Percentiles rank a stretch among this genome's conserved stretches.
Conservation (phyloP, 2,888 invertebrate genomes). For the Chloroclystis v-ata region DNA sequence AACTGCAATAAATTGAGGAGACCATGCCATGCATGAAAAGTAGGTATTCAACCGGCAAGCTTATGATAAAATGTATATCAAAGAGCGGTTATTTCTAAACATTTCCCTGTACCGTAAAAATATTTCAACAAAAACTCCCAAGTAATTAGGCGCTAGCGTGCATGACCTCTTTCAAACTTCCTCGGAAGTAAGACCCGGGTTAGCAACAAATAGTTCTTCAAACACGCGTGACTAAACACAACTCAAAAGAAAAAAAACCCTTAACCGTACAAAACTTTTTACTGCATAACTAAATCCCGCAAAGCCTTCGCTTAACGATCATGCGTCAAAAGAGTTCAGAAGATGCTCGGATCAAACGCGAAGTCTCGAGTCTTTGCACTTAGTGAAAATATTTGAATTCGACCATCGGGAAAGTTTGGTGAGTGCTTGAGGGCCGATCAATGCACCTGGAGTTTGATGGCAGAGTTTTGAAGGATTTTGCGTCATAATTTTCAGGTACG, state of each 20-base stretch:
- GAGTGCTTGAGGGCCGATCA: conserved; percentile 40
- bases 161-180: conserved; percentile 7
- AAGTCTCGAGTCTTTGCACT: conserved; percentile 45
- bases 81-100: no score
- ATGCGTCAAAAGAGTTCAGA: conserved; percentile 37
- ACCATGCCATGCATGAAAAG: no score
- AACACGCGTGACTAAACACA: conserved; percentile 8
- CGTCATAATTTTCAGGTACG: conserved; percentile 43
- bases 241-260: conserved; percentile 4
- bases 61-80: no score
- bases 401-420: conserved; percentile 48
- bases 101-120: not conserved
- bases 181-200: not conserved
- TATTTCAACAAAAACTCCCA: conserved; percentile 1
- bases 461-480: conserved; percentile 42
- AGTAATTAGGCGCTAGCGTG: conserved; percentile 2
- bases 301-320: conserved; percentile 33
- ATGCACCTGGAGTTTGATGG: conserved; percentile 40
- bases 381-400: conserved; percentile 64
- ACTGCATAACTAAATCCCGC: conserved; percentile 18
- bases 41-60: no score
- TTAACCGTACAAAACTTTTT: conserved; percentile 21
- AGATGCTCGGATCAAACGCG: conserved; percentile 47
- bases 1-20: no score
- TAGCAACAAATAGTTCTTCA: conserved; percentile 2